Base-by-base conservation (phyloP, 1,140 invertebrate species). In the Listronotus bonariensis region DNA sequence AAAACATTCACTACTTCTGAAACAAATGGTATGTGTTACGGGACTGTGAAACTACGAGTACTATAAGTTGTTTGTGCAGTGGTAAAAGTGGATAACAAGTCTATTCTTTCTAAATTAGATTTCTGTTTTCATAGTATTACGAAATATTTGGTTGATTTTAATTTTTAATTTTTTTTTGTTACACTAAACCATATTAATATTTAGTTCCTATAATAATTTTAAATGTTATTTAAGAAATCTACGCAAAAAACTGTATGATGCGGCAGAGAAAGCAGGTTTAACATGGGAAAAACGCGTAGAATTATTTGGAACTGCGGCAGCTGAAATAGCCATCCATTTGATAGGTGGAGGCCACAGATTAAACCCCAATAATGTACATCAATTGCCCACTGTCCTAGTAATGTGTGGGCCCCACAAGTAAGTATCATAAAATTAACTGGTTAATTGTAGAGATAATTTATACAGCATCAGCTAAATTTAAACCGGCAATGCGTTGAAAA, bases 291-390 rank as follows among this genome's bases (percentile, higher is more conserved):
- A 89, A 46, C 82, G 89, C 77, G 81, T 87, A 41, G 92, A 94
- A 74, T 81, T 91, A 46, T 82, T 92, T 61, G 91, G 90, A 3
- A 81, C 91, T 34, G 90, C 89, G 12, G 87, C 89, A 31, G 84
- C 87, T 55, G 92, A 94, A 79, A 88, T 93, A 79, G 86, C 87
- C 40, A 80, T 94, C 0, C 89, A 92, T 65, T 74, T 93, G 8
- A 74, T 92, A 10, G 92, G 92, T 10, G 91, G 92, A 4, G 87
- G 85, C 57, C 86, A 86, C 56, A 80, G 87, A 40, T 78, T 93
- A 45, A 89, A 89, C 72, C 91, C 90, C n/a, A 85, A 88, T 59
- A 94, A 93, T 76, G 83, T 84, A 14, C 92, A 94, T 74, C 92
- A 93, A 74, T 85, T 86, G 80, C 92, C 92, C 17, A 86, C 84